phyloP scores from a whole-genome alignment of 2,888 invertebrate genomes.

The Seira ritae region DNA sequence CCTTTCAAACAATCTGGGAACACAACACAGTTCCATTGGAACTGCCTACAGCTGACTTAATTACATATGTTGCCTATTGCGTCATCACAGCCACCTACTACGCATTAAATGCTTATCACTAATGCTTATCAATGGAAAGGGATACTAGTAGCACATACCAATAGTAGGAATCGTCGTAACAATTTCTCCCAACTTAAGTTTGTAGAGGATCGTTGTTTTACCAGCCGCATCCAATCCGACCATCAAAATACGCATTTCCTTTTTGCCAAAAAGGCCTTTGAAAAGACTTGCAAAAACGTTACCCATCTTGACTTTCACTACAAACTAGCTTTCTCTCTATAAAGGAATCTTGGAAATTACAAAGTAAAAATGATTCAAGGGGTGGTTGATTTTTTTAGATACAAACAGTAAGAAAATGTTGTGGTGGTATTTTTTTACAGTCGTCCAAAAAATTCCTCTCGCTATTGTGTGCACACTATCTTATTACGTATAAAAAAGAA shows the following conservation, averaged over 20 bases:
- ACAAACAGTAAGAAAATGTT: conserved; percentile 14
- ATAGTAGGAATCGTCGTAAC: conserved; percentile 99
- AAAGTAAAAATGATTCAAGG: conserved; percentile 22
- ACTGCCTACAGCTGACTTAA: not conserved
- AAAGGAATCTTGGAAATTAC: conserved; percentile 1
- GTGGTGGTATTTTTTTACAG: not conserved
- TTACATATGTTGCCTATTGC: not conserved
- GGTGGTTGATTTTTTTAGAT: not conserved
- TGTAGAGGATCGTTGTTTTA: conserved; percentile 99
- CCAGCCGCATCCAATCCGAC: conserved; percentile 99
- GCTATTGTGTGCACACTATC: conserved; percentile 4
- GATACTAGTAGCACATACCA: too few species aligned
- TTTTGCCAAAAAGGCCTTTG: conserved; percentile 99
- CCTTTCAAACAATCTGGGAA: not conserved
- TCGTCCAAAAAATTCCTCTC: conserved; percentile 6
- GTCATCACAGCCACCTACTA: not conserved
- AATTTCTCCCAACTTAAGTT: conserved; percentile 99
- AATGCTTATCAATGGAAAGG: not conserved
- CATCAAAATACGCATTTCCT: conserved; percentile 99
- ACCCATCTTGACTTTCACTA: conserved; percentile 86
- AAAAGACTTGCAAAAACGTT: conserved; percentile 98
- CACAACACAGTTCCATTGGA: not conserved
- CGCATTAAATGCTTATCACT: conserved; percentile 1
- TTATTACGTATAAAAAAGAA: conserved; percentile 20
- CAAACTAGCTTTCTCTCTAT: conserved; percentile 1